Conservation (phyloP, 1,140 invertebrate species). For the Nasonia longicornis region DNA sequence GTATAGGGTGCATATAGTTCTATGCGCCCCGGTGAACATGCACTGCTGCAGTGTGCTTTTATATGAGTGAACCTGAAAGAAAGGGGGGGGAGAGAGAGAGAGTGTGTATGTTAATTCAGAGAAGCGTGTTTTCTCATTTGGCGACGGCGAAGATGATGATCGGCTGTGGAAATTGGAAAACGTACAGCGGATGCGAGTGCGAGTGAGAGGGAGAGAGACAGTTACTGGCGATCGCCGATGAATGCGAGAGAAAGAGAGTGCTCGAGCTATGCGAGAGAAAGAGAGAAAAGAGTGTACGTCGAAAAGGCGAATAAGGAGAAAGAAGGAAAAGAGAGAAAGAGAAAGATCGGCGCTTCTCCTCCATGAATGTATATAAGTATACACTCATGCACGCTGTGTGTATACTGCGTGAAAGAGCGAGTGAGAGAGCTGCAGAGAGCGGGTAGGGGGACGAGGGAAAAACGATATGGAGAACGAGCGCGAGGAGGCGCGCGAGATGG, state of each 20-base stretch:
- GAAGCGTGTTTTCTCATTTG: not conserved
- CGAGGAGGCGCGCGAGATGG: constrained; percentile 32
- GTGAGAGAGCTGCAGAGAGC: not conserved
- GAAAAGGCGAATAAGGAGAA: constrained; percentile 26
- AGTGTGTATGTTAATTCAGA: constrained; percentile 45
- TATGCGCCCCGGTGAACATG: constrained; percentile 4
- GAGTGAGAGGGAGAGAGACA: not conserved
- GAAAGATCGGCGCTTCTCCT: not conserved
- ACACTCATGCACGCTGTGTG: not conserved
- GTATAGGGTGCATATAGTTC: not conserved
- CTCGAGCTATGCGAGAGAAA: not conserved
- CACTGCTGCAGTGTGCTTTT: not conserved
- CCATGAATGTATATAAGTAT: no score
- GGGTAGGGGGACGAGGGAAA: constrained; percentile 37
- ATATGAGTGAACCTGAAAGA: constrained; percentile 41
- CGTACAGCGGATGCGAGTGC: not conserved
- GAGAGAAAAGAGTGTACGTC: constrained; percentile 28
- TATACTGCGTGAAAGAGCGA: not conserved
- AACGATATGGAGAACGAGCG: constrained; percentile 37
- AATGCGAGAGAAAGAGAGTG: not conserved
- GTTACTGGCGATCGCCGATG: not conserved
- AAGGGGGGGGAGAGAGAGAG: not conserved
- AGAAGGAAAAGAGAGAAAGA: constrained; percentile 37
- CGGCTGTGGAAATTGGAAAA: constrained; percentile 19
- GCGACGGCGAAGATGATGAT: not conserved